phyloP scores from a whole-genome alignment of 2,113 vertebrate genomes.

The Prochilodus magdalenae region DNA sequence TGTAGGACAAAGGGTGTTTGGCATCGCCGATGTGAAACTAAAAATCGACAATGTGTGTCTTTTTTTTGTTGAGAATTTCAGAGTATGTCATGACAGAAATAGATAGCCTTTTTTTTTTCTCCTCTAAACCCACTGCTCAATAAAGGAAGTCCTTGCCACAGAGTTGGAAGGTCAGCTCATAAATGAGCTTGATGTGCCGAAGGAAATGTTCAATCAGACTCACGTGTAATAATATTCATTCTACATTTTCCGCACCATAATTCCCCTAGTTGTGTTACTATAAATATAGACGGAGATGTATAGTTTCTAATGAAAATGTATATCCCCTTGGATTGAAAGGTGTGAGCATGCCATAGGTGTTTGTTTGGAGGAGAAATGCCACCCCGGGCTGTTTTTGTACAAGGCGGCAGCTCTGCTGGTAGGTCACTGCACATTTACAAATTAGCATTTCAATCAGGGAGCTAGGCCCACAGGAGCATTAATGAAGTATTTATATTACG shows the following conservation, averaged over 20 bases:
- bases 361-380: slow-evolving; percentile 79
- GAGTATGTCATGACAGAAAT: slow-evolving; percentile 8
- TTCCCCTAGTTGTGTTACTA: slow-evolving; percentile 80
- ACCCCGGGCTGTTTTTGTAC: slow-evolving; percentile 76
- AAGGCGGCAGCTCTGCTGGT: slow-evolving; percentile 53
- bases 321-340: slow-evolving; percentile 78
- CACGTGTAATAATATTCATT: slow-evolving; percentile 80
- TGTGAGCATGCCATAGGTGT: slow-evolving; percentile 71
- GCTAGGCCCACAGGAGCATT: slow-evolving; percentile 69
- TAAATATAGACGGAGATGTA: slow-evolving; percentile 75
- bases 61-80: background rate
- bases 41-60: too few species aligned
- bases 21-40: too few species aligned
- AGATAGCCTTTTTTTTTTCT: slow-evolving; percentile 10
- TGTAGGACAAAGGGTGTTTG: too few species aligned
- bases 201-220: slow-evolving; percentile 75
- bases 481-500: slow-evolving; percentile 74
- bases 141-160: slow-evolving; percentile 76
- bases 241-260: slow-evolving; percentile 67
- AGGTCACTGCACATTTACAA: slow-evolving; percentile 82
- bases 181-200: slow-evolving; percentile 76
- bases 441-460: slow-evolving; percentile 82
- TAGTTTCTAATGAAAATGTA: slow-evolving; percentile 81
- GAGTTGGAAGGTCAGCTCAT: slow-evolving; percentile 78
- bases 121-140: slow-evolving; percentile 49